Evolutionary conservation across 2,888 invertebrate genomes (phyloP), one percentile per base, ranked within the genome.

Genomic region (Acanthosepion pharaonis): DNA sequence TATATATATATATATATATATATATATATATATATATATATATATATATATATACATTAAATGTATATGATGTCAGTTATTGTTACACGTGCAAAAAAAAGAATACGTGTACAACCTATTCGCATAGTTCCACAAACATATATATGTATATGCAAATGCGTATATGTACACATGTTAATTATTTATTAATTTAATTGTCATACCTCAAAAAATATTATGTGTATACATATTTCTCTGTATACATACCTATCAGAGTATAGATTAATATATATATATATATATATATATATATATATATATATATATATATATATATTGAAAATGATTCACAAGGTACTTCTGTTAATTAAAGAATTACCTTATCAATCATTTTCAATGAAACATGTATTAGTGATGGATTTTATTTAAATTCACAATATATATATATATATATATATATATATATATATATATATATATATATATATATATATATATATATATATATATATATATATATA

Each of bases 101-200:
- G 33, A 91, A 33, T 33, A 42, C 20, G 91, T 42, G 91, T 91
- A 42, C 33, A 42, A 23, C 33, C 18, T 91, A 23, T 91, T 33
- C 33, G 33, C 48, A 91, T 23, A 91, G 33, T 42, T 91, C 33
- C 23, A 91, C 48, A 91, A 42, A 92, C n/a, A 92, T 42, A 92
- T 92, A 48, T 42, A 18, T 92, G 48, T 92, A 92, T 92, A 48
- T 48, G 28, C 11, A 20, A 48, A 48, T 42, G 15, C 11, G n/a
- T 92, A 92, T 92, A 48, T 92, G 49, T 92, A 92, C n/a, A 49
- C 28, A 92, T 92, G n/a, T 92, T 28, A 48, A n/a, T 42, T 92
- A 48, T 92, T 92, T 92, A 49, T 42, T 23, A 48, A 42, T 11
- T 42, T 33, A 92, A 51, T n/a, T 92, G 42, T 18, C 42, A 48